Conservation (phyloP, 2,888 invertebrate genomes). For the Electrophaes corylata region DNA sequence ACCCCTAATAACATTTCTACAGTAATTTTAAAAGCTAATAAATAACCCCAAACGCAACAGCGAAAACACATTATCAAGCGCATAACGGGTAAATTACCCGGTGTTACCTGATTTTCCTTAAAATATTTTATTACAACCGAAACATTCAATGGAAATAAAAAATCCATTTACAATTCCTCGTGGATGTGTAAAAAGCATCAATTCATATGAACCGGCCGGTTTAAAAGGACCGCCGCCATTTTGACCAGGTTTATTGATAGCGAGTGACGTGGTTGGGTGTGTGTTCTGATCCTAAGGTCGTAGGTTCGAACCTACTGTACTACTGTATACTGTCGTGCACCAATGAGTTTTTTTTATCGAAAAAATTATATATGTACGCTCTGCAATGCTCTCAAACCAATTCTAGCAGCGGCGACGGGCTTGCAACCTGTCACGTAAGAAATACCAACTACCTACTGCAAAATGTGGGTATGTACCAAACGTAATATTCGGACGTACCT, state of each 20-base stretch:
- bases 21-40: conserved; percentile 7
- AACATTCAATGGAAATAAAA: conserved; percentile 56
- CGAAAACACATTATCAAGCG: conserved; percentile 29
- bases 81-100: conserved; percentile 18
- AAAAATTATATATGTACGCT: too few relatives aligned
- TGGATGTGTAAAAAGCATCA: conserved; percentile 55
- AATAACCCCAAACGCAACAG: conserved; percentile 22
- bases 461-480: too few relatives aligned
- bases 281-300: too few relatives aligned
- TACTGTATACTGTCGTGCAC: too few relatives aligned
- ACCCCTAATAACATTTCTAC: background rate
- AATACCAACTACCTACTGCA: too few relatives aligned
- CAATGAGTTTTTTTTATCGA: too few relatives aligned
- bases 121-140: conserved; percentile 53
- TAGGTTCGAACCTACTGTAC: too few relatives aligned
- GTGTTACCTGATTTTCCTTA: conserved; percentile 31
- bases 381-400: too few relatives aligned
- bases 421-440: too few relatives aligned
- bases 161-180: conserved; percentile 57
- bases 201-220: conserved; percentile 43
- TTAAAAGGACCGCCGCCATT: conserved; percentile 40
- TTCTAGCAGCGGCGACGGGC: too few relatives aligned
- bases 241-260: conserved; percentile 30
- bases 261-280: conserved; percentile 34
- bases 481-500: too few relatives aligned